Evolutionary conservation across 2,113 vertebrate genomes (phyloP).

Genomic region (Orientallactaga bullata): DNA sequence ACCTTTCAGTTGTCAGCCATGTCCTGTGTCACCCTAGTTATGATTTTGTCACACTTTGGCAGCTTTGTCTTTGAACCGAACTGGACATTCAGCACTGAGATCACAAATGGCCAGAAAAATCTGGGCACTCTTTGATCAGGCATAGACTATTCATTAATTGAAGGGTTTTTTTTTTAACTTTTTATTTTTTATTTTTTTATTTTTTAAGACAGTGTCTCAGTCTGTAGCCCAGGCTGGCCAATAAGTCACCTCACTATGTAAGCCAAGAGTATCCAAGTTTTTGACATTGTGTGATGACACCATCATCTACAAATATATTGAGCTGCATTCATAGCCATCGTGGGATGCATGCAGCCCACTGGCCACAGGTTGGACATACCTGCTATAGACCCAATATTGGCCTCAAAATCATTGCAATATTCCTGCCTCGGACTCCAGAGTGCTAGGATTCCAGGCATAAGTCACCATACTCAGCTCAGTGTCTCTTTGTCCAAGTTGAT

Average conservation of each 20-base stretch:
- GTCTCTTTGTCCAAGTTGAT: not conserved
- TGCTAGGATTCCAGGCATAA: not conserved
- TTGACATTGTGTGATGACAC: too few relatives aligned
- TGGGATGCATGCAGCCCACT: too few relatives aligned
- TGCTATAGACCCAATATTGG: too few relatives aligned
- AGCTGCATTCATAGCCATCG: too few relatives aligned
- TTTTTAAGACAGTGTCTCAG: not conserved
- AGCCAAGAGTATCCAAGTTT: not conserved
- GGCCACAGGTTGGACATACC: too few relatives aligned
- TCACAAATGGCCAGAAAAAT: not conserved
- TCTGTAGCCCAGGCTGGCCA: too few relatives aligned
- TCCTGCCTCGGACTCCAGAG: not conserved
- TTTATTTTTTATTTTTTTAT: too few relatives aligned
- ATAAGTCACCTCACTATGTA: not conserved
- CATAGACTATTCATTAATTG: not conserved
- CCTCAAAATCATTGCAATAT: not conserved
- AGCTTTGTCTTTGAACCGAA: not conserved
- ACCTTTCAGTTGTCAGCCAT: not conserved
- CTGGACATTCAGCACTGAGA: not conserved
- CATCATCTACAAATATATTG: too few relatives aligned
- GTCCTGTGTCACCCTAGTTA: too few relatives aligned
- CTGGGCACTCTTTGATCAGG: not conserved
- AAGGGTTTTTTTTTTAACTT: too few relatives aligned
- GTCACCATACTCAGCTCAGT: not conserved
- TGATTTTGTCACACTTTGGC: not conserved